These are phyloP conservation scores for Ictidomys tridecemlineatus DNA, from an alignment of 2,113 vertebrate species.

Conservation along the genomic window DNA sequence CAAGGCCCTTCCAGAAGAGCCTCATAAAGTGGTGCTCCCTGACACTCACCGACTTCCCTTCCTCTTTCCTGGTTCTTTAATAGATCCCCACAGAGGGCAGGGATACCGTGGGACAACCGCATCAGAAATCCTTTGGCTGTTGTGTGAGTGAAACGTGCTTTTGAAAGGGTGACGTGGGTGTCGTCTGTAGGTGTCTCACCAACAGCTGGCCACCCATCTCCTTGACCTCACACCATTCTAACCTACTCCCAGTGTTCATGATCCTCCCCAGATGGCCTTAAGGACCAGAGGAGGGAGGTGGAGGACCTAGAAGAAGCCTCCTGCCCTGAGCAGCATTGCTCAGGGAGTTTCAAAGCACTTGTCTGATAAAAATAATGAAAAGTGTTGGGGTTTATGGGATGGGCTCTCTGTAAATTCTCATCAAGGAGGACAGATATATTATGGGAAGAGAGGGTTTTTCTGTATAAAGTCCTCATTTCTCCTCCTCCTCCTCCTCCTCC, in stretches of 20 bases:
- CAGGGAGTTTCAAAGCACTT: conserved; percentile 52
- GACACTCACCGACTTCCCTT: conserved; percentile 49
- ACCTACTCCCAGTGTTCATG: not conserved
- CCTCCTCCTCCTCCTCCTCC: not conserved
- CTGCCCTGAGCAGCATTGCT: conserved; percentile 4
- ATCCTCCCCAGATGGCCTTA: not conserved
- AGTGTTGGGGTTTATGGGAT: conserved; percentile 30
- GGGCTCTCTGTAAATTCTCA: conserved; percentile 5
- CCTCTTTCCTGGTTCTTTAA: conserved; percentile 73
- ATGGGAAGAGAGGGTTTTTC: not conserved
- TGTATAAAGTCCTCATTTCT: not conserved
- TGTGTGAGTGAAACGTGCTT: not conserved
- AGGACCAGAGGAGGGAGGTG: not conserved
- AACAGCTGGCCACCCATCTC: not conserved
- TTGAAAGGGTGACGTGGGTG: conserved; percentile 43
- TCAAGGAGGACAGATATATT: not conserved
- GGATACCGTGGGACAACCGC: not conserved
- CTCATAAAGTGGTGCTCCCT: conserved; percentile 70
- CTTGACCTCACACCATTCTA: not conserved
- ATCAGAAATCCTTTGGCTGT: conserved; percentile 16
- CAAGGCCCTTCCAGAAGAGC: conserved; percentile 67
- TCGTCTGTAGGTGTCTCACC: not conserved
- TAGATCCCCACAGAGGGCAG: conserved; percentile 63
- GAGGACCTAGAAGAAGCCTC: not conserved
- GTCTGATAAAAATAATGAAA: conserved; percentile 34